Evolutionary conservation across 2,113 vertebrate species (phyloP), one percentile per base, ranked within the genome.

Genomic region (Camelus bactrianus): DNA sequence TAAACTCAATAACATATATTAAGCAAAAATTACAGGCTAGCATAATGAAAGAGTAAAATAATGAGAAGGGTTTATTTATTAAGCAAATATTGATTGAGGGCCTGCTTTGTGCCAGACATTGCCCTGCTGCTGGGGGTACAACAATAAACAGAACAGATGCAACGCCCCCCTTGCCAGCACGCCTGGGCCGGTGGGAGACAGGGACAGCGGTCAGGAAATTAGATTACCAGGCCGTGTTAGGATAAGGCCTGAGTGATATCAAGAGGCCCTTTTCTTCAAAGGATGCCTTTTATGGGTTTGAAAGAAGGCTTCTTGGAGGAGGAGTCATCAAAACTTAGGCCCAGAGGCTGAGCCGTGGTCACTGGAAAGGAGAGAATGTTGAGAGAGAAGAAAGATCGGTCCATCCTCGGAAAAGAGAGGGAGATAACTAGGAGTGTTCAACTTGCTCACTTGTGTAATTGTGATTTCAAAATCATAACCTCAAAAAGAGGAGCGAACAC

Each of bases 101-200:
- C 38, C 52, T 60, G 65, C 67, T 52, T 38, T 38, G 67, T 20
- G 17, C 46, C 26, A 5, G 13, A 10, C 14, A 2, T 13, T 3
- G 17, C n/a, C 10, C 2, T 54, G 2, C 10, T 28, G 13, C n/a
- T 6, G 5, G 10, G 15, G 3, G n/a, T 10, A 16, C n/a, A 15
- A 6, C 11, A 54, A 3, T 28, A 2, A 2, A 46, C 1, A 28
- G 14, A 4, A 5, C 1, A 48, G 58, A 0, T 0, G 1, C 6
- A 4, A 2, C 1, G 3, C 2, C 7, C 12, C 15, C 8, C 52
- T 24, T 0, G 0, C 52, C 11, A 26, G 38, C 13, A 5, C 15
- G 6, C 54, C 7, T 0, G 0, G 12, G 24, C 13, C 12, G 22
- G 10, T 48, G 56, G 48, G 17, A 54, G 24, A 30, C 8, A 30